Base-by-base conservation (phyloP, 2,113 vertebrate species). In the Colaptes auratus region DNA sequence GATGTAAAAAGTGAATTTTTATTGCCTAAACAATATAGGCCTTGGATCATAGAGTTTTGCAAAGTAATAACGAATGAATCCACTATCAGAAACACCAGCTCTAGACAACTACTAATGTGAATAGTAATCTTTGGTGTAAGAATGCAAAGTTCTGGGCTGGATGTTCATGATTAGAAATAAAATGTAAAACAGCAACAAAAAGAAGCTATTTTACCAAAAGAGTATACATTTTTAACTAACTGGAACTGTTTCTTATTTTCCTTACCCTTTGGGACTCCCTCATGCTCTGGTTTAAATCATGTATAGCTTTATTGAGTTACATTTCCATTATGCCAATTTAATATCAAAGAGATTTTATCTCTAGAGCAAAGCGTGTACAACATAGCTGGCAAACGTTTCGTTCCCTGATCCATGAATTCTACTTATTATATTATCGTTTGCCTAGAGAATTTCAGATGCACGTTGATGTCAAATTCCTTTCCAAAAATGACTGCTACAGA, bases 371-470 rank as follows among this genome's bases (percentile, higher is more conserved):
- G 4, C 63, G 50, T 9, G 16, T 82, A 27, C 58, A 79, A 33
- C 25, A 20, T 5, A 58, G 36, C 56, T 80, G 61, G 30, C 4
- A 3, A 76, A 20, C 12, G 24, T 82, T 93, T 90, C n/a, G 48
- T 85, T 81, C 67, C 66, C 78, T 61, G 39, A 88, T 60, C 44
- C 52, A 14, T 79, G 36, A 52, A 42, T 91, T 76, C 88, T 89
- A n/a, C 21, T 95, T 85, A 93, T 81, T 86, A 20, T 4, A 15
- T 89, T 67, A 84, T 36, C 33, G 12, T 92, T 94, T 94, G 59
- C 66, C 75, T 86, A 66, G 74, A 90, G 76, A 63, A 82, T 90
- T 95, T 94, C 70, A 82, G 72, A 80, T 74, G 14, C 31, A 35
- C 25, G 18, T 74, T 90, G 59, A 67, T 89, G 56, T 66, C 73